These are phyloP conservation scores for Syngnathus acus DNA, from an alignment of 2,797 vertebrate species.

Conservation along the genomic window DNA sequence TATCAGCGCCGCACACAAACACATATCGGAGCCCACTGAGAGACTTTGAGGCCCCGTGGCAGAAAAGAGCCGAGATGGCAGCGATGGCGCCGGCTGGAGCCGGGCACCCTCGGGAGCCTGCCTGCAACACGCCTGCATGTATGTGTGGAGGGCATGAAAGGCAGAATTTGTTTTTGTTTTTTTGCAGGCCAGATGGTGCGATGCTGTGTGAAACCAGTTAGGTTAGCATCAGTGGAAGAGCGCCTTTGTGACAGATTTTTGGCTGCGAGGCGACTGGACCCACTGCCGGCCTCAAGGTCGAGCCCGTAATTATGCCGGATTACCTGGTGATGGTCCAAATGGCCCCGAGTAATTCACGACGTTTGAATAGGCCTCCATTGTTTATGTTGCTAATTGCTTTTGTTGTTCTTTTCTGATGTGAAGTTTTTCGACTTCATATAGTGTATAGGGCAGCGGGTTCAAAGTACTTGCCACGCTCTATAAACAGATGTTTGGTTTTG, in stretches of 20 bases:
- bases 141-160: conserved; percentile 9
- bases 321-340: conserved; percentile 6
- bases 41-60: conserved; percentile 40
- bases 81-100: conserved; percentile 42
- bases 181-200: conserved; percentile 43
- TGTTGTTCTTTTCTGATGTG: neutral
- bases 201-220: conserved; percentile 45
- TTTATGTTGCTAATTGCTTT: conserved; percentile 9
- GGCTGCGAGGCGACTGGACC: conserved; percentile 26
- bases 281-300: conserved; percentile 37
- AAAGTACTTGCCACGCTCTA: neutral
- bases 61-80: conserved; percentile 41
- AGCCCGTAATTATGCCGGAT: neutral
- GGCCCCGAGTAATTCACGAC: neutral
- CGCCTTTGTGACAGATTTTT: conserved; percentile 39
- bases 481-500: neutral
- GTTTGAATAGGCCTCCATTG: neutral
- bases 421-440: neutral
- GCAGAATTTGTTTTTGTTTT: neutral
- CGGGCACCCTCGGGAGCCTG: conserved; percentile 48
- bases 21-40: conserved; percentile 26
- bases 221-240: conserved; percentile 26
- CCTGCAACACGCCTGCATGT: conserved; percentile 14
- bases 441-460: neutral
- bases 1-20: conserved; percentile 5